A percentile compares a stretch with the other conserved stretches of the same genome.
Evolutionary conservation across 2,797 vertebrate genomes (phyloP).

Genomic region (Coracias cyanogaster): DNA sequence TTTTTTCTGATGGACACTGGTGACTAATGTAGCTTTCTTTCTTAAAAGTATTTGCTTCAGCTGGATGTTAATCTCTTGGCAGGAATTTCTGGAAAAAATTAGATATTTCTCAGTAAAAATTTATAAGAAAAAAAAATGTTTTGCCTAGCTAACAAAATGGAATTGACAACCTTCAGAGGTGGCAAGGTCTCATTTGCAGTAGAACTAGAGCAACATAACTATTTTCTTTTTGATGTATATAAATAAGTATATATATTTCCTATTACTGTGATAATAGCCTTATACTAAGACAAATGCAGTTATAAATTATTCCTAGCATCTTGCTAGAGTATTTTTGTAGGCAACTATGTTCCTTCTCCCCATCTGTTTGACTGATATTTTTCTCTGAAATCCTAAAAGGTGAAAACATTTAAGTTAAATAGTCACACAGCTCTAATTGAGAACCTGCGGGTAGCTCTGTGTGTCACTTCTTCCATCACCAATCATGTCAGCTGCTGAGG

Average conservation of each 20-base stretch:
- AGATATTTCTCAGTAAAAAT: constrained; percentile 37
- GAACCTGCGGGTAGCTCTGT: not conserved
- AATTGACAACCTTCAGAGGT: not conserved
- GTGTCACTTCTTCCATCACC: not conserved
- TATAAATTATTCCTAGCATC: constrained; percentile 50
- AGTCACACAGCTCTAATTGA: not conserved
- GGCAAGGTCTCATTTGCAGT: not conserved
- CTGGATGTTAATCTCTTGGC: constrained; percentile 27
- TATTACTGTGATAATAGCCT: constrained; percentile 31
- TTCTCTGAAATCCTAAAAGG: constrained; percentile 37
- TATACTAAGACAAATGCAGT: constrained; percentile 31
- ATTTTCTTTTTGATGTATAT: constrained; percentile 1
- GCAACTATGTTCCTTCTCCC: constrained; percentile 1
- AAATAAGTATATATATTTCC: constrained; percentile 28
- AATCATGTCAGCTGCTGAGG: not conserved
- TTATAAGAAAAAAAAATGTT: not conserved
- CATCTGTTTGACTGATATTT: constrained; percentile 39
- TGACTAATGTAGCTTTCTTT: not conserved
- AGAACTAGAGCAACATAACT: not conserved
- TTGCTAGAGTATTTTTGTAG: not conserved
- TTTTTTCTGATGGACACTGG: not conserved
- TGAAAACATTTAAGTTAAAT: constrained; percentile 16
- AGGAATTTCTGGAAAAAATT: constrained; percentile 29
- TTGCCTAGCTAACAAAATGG: not conserved
- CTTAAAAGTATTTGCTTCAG: not conserved